Evolutionary conservation across 2,888 invertebrate genomes (phyloP), one percentile per base, ranked within the genome.

Genomic region (Busseola fusca): DNA sequence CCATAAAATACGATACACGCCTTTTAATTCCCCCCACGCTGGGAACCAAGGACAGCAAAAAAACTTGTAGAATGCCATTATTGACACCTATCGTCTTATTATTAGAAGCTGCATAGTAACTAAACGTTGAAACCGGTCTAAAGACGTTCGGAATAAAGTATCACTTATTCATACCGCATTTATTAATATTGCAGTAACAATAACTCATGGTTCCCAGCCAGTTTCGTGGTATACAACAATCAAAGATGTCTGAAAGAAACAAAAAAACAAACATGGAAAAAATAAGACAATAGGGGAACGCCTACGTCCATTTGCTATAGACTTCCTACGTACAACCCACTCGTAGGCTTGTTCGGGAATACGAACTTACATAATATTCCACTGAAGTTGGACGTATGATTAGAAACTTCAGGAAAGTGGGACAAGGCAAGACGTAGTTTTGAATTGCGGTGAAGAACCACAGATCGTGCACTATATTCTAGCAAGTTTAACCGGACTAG

Each of bases 211-310:
- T 64, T 81, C 67, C 30, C 48, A 69, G 67, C 59, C 40, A 58
- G 66, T 67, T 57, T 59, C 50, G 34, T 64, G 54, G 69, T 63
- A 62, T 40, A 70, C 54, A 68, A 77, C 60, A 64, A 70, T 62
- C 67, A 69, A n/a, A 14, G 14, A 52, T 69, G 57, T 16, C 48
- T 64, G 69, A 73, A 76, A 74, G 70, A 74, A 79, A 76, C 57
- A 72, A 72, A 64, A n/a, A 81, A 82, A 58, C n/a, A 60, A 62
- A 66, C 59, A 52, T 54, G 25, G 54, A 70, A 72, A 76, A 76
- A 73, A 80, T 63, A 72, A 80, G 74, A 87, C 86, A 87, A 87
- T 84, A 63, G 74, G 54, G 64, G 68, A 72, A 75, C 82, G 75
- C 86, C 87, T 79, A 85, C 86, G 72, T 69, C 67, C 68, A 65